Evolutionary conservation across 1,140 invertebrate species (phyloP), one percentile per base, ranked within the genome.

Genomic region (Stenopsyche tienmushanensis): DNA sequence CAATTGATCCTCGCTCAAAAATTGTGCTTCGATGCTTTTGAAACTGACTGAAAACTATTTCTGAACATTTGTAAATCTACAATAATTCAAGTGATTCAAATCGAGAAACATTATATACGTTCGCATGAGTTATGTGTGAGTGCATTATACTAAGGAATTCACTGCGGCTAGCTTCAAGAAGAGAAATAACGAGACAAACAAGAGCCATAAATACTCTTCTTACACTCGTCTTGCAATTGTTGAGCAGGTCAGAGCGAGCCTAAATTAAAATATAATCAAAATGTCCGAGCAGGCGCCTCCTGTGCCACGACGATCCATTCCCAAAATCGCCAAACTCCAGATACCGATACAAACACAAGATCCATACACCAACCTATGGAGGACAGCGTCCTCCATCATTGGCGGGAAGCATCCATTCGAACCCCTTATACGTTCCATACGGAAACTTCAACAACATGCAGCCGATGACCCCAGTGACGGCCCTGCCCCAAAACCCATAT

Each of bases 281-380:
- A 53, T 24, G 23, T 9, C 17, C 8, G 44, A 47, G 44, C 18
- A 50, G 7, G 13, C 50, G 1, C 74, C 77, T 20, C 70, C 59
- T 62, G 44, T 64, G 1, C 73, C 73, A 2, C 70, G 66, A 49
- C 80, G 77, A 72, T 71, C 66, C 54, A 72, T 75, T 0, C 74
- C 74, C 1, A 78, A 79, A 63, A 82, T 83, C 81, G 65, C 84
- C 85, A 44, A 82, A 0, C 73, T 85, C 15, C 82, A 84, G 64
- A 78, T 84, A 8, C 81, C 82, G 1, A 73, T 78, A 5, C 76
- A 73, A 25, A 72, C 73, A 2, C 77, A 78, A 39, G 74, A 74
- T 45, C 72, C 77, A 7, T 47, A 72, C 1, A 71, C 21, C 73
- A 54, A 80, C 49, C 49, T 76, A 1, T 66, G 74, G 67, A 71